phyloP scores from a whole-genome alignment of 2,888 invertebrate species.

The Dryobotodes eremita region DNA sequence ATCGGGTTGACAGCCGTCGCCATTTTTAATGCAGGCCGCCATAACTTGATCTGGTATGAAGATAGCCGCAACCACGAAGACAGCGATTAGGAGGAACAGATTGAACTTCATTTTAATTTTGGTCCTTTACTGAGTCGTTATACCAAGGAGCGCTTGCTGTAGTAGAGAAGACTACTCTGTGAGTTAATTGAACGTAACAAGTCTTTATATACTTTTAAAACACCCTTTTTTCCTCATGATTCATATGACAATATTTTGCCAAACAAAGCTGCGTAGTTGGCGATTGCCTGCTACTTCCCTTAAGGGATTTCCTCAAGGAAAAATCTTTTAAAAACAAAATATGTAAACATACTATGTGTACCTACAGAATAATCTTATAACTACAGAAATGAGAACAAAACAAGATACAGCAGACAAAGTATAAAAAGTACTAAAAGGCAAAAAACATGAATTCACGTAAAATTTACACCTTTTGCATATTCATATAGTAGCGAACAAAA shows the following conservation, averaged over 20 bases:
- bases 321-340: background rate
- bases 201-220: background rate
- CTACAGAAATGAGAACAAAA: background rate
- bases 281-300: background rate
- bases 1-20: slow-evolving; percentile 2
- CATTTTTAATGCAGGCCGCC: slow-evolving; percentile 8
- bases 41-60: slow-evolving; percentile 8
- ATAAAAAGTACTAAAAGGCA: background rate
- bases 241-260: background rate
- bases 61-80: slow-evolving; percentile 6
- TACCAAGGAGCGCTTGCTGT: background rate
- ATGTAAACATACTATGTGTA: background rate
- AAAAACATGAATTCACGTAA: slow-evolving; percentile 16
- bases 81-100: slow-evolving; percentile 6
- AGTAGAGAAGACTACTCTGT: background rate
- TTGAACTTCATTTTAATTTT: slow-evolving; percentile 8
- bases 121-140: background rate
- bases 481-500: slow-evolving; percentile 29
- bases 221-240: background rate
- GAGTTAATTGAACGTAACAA: background rate
- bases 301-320: background rate
- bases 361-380: background rate
- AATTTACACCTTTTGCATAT: slow-evolving; percentile 41
- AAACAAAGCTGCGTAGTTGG: background rate
- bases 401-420: background rate